Evolutionary conservation across 2,113 vertebrate species (phyloP).

Genomic region (Myodes glareolus): DNA sequence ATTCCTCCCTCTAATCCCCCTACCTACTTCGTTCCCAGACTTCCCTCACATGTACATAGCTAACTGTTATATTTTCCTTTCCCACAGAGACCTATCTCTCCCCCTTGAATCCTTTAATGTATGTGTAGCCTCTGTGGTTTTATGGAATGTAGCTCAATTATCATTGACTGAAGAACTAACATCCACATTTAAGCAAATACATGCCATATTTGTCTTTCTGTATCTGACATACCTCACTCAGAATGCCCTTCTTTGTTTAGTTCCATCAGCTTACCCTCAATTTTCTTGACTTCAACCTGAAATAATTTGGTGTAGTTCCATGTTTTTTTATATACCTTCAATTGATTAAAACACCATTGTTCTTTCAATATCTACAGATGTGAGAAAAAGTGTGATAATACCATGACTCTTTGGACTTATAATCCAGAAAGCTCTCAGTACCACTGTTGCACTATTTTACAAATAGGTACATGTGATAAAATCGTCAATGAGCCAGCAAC

Average conservation of each 20-base stretch:
- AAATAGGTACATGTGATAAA: neutral
- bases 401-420: neutral
- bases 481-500: neutral
- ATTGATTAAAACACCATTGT: neutral
- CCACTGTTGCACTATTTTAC: neutral
- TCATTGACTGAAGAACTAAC: neutral
- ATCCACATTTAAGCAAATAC: neutral
- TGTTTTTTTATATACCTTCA: neutral
- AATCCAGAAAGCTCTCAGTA: neutral
- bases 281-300: neutral
- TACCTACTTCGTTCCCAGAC: neutral
- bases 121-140: neutral
- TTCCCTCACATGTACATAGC: neutral
- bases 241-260: neutral
- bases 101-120: neutral
- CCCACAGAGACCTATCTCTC: neutral
- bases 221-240: neutral
- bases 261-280: neutral
- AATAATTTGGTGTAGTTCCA: neutral
- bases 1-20: neutral
- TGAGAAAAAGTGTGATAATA: neutral
- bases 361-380: neutral
- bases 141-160: neutral
- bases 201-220: neutral
- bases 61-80: neutral